Conservation (phyloP, 2,797 vertebrate species). For the Chaetophractus vellerosus region DNA sequence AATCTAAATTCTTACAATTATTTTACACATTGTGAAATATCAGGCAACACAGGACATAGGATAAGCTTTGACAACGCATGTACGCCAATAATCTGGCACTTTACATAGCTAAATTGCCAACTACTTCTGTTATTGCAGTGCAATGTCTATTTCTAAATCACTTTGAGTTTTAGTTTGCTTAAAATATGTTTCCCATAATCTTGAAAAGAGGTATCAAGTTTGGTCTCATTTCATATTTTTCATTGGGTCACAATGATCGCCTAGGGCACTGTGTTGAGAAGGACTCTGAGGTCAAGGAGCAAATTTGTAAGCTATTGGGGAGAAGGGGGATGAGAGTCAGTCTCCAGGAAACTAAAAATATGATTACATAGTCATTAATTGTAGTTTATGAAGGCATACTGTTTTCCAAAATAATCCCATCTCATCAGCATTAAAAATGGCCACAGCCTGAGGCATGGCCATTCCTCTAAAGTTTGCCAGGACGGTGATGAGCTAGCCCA, state of each 20-base stretch:
- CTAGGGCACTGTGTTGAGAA: background rate
- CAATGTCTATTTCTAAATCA: conserved; percentile 9
- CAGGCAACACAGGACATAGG: background rate
- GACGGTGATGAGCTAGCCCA: background rate
- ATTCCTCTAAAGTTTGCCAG: background rate
- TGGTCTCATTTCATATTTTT: conserved; percentile 22
- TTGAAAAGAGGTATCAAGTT: background rate
- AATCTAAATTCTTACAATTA: background rate
- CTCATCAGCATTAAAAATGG: conserved; percentile 21
- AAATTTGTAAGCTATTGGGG: background rate
- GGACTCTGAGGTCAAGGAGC: background rate
- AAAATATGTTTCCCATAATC: background rate
- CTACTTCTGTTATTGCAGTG: background rate
- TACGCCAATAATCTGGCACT: background rate
- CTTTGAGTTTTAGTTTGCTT: conserved; percentile 15
- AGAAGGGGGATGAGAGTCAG: background rate
- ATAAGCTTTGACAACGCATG: background rate
- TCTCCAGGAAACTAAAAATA: background rate
- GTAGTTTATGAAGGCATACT: background rate
- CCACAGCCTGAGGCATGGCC: background rate
- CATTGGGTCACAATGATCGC: background rate
- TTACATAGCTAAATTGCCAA: background rate
- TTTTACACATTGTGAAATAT: background rate
- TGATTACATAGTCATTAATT: background rate
- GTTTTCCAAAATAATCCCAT: conserved; percentile 13